These are phyloP conservation scores for Amniataba percoides DNA, from an alignment of 2,797 vertebrate genomes.

Conservation along the genomic window DNA sequence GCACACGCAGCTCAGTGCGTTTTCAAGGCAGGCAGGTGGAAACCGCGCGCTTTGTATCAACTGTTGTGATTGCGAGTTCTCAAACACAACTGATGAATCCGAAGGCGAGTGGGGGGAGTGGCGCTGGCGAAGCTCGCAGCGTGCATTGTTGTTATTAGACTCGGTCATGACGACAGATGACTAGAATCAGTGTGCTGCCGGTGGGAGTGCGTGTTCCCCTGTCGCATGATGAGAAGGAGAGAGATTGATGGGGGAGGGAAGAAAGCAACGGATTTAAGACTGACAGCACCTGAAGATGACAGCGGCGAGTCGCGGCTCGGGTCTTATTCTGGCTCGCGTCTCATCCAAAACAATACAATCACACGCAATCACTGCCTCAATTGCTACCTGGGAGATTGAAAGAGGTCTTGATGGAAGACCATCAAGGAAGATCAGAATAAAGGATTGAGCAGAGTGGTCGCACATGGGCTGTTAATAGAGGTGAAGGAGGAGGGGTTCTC, in stretches of 20 bases:
- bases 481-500: constrained; percentile 20
- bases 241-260: constrained; percentile 35
- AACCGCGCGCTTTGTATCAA: constrained; percentile 13
- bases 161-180: constrained; percentile 33
- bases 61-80: constrained; percentile 27
- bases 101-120: constrained; percentile 31
- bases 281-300: constrained; percentile 54
- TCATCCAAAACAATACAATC: constrained; percentile 76
- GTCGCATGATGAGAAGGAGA: constrained; percentile 47
- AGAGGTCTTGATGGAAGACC: constrained; percentile 71
- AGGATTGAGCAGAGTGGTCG: constrained; percentile 30
- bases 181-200: constrained; percentile 39
- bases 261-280: constrained; percentile 15
- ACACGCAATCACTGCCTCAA: constrained; percentile 67
- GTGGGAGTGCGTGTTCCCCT: constrained; percentile 35
- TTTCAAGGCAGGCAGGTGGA: constrained; percentile 49
- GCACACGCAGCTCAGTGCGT: constrained; percentile 22
- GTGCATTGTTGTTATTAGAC: constrained; percentile 52
- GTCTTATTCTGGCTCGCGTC: constrained; percentile 47
- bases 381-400: constrained; percentile 74
- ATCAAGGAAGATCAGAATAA: constrained; percentile 66
- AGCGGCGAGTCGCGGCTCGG: constrained; percentile 30
- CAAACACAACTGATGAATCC: constrained; percentile 36
- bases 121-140: constrained; percentile 16
- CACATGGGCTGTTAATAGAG: constrained; percentile 58